Conservation (phyloP, 2,797 vertebrate genomes). For the Hyperoplus immaculatus region DNA sequence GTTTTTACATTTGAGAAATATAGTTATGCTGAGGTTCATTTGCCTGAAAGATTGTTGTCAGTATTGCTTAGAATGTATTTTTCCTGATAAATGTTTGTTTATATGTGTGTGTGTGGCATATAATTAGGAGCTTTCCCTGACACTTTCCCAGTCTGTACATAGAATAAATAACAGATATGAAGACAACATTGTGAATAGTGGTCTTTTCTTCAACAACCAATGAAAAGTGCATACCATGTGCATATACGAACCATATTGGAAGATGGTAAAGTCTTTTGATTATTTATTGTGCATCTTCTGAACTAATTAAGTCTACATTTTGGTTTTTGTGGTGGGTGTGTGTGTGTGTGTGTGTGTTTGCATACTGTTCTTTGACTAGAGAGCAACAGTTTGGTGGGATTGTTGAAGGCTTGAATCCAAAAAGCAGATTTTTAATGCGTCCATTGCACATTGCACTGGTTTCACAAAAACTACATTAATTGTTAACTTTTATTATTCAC, state of each 20-base stretch:
- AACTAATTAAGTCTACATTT: slow-evolving; percentile 26
- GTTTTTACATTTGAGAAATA: slow-evolving; percentile 15
- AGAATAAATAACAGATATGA: slow-evolving; percentile 53
- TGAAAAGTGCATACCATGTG: not conserved
- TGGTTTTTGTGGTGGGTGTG: not conserved
- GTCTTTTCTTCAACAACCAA: not conserved
- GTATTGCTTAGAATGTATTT: slow-evolving; percentile 56
- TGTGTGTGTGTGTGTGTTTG: not conserved
- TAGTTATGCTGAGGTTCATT: slow-evolving; percentile 15
- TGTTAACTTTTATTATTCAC: not conserved
- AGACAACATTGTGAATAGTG: slow-evolving; percentile 9
- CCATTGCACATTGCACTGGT: not conserved
- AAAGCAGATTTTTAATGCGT: not conserved
- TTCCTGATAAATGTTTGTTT: slow-evolving; percentile 27
- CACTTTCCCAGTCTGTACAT: slow-evolving; percentile 23
- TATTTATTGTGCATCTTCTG: slow-evolving; percentile 2
- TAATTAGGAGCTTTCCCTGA: slow-evolving; percentile 38
- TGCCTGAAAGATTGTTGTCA: slow-evolving; percentile 43
- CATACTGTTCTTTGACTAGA: slow-evolving; percentile 18
- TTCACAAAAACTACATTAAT: not conserved
- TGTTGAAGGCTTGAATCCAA: not conserved
- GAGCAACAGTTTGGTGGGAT: not conserved
- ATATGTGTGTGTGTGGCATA: slow-evolving; percentile 16
- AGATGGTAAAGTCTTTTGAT: not conserved
- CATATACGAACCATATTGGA: not conserved